Conservation (phyloP, 2,113 vertebrate genomes). For the Daboia siamensis region DNA sequence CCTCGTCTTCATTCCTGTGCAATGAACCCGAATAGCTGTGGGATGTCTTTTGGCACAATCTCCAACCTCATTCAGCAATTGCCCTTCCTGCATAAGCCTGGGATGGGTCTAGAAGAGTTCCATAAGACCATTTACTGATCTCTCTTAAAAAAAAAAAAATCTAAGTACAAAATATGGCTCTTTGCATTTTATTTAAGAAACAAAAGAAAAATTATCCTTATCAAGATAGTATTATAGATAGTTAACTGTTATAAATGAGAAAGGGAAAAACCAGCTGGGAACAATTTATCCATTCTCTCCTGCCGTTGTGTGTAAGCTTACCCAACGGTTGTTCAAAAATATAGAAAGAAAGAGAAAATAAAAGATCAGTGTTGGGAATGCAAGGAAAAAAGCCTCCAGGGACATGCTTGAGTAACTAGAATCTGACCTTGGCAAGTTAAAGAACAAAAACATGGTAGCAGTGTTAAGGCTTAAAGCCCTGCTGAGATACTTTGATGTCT, state of each 20-base stretch:
- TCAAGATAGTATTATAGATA: neutral
- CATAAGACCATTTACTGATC: neutral
- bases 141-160: neutral
- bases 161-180: neutral
- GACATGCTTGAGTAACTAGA: slow-evolving; percentile 17
- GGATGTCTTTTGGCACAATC: neutral
- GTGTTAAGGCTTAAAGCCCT: slow-evolving; percentile 29
- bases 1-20: too few species aligned
- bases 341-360: neutral
- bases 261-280: slow-evolving; percentile 1
- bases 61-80: neutral
- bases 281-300: neutral
- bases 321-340: slow-evolving; percentile 15
- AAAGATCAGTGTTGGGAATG: slow-evolving; percentile 11
- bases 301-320: neutral
- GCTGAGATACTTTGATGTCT: slow-evolving; percentile 5
- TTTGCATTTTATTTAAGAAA: slow-evolving; percentile 22
- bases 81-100: neutral
- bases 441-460: slow-evolving; percentile 27
- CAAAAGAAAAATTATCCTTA: neutral
- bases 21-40: neutral
- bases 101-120: neutral
- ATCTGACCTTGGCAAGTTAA: slow-evolving; percentile 24
- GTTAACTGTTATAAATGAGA: neutral
- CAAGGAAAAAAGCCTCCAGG: neutral